Percentiles rank a stretch among this genome's conserved stretches.
phyloP scores from a whole-genome alignment of 2,113 vertebrate genomes.

The Vulpes lagopus region DNA sequence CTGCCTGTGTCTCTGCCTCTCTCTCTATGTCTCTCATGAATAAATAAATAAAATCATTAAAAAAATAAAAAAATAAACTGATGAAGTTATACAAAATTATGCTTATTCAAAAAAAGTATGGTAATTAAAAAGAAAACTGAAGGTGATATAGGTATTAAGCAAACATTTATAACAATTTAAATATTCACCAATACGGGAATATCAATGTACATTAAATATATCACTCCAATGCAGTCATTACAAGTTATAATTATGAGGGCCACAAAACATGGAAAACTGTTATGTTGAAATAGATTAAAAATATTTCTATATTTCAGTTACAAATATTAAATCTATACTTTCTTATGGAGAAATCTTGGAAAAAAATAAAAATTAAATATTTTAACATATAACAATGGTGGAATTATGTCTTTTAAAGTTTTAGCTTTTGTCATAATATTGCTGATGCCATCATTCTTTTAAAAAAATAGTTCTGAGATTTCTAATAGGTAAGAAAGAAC shows the following conservation, averaged over 20 bases:
- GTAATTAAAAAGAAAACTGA: background rate
- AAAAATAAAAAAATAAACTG: no score
- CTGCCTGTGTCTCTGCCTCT: no score
- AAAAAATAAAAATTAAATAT: constrained; percentile 24
- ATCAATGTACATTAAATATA: background rate
- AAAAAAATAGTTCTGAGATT: background rate
- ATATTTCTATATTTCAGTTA: background rate
- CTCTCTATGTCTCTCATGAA: no score
- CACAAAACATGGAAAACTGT: background rate
- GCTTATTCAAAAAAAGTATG: background rate
- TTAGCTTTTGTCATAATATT: constrained; percentile 14
- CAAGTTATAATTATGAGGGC: background rate
- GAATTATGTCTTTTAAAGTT: background rate
- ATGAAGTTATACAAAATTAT: background rate
- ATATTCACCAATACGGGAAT: background rate
- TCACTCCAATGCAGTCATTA: background rate
- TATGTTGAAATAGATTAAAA: background rate
- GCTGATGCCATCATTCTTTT: background rate
- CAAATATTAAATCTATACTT: constrained; percentile 12
- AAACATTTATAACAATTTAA: background rate
- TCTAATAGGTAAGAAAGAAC: background rate
- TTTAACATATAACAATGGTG: background rate
- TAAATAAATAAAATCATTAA: no score
- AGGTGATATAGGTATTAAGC: background rate
- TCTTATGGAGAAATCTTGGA: background rate